Conservation (phyloP, 2,113 vertebrate species). For the Proterorhinus semilunaris region DNA sequence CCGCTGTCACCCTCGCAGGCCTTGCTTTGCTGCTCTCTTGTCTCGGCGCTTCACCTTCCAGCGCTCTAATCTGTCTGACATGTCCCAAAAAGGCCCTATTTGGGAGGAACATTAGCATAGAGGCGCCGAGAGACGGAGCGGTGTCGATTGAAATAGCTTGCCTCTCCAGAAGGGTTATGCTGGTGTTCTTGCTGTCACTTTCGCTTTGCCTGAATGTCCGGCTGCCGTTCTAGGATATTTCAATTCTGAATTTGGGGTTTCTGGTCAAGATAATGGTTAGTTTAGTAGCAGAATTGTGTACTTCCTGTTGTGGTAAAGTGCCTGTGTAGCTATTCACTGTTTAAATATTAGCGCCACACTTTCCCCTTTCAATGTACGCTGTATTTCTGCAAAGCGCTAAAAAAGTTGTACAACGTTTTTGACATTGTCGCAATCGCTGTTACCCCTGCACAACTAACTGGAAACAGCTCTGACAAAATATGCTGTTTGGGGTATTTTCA, state of each 20-base stretch:
- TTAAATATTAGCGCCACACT: too few relatives aligned
- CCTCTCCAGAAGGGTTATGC: conserved; percentile 15
- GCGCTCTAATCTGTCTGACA: conserved; percentile 52
- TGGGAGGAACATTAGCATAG: conserved; percentile 30
- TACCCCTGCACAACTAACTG: neutral
- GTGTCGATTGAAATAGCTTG: conserved; percentile 38
- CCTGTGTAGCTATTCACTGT: too few relatives aligned
- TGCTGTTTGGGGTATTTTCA: neutral
- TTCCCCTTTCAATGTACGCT: too few relatives aligned
- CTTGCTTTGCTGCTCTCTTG: conserved; percentile 35
- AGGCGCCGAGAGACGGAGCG: conserved; percentile 19
- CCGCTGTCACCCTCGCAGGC: conserved; percentile 35
- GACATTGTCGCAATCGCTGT: too few relatives aligned
- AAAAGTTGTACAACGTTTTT: too few relatives aligned
- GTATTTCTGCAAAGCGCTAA: too few relatives aligned
- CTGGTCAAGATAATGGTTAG: too few relatives aligned
- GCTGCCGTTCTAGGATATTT: neutral
- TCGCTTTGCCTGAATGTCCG: neutral
- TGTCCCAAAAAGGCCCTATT: conserved; percentile 45
- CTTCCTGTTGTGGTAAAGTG: too few relatives aligned
- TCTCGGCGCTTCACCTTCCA: conserved; percentile 33
- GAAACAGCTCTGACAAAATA: neutral
- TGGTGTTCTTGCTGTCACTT: conserved; percentile 13
- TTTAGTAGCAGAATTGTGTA: too few relatives aligned
- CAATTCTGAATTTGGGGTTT: too few relatives aligned